These are phyloP conservation scores for Trichonephila inaurata DNA, from an alignment of 1,140 invertebrate species.

Conservation along the genomic window DNA sequence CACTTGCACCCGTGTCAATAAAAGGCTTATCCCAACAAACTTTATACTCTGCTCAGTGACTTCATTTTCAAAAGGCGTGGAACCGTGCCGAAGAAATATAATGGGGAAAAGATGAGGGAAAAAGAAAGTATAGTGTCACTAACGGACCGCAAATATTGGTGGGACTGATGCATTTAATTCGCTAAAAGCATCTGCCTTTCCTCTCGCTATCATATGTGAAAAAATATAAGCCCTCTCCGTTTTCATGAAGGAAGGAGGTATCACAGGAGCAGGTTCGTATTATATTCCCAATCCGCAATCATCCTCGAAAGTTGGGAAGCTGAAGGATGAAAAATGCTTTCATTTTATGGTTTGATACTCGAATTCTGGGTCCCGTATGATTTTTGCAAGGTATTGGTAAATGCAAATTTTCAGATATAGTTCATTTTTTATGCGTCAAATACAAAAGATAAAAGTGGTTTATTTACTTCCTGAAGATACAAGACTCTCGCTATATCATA, in stretches of 20 bases:
- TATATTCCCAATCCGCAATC: neutral
- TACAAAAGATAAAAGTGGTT: no score
- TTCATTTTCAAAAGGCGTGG: neutral
- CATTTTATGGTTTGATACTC: no score
- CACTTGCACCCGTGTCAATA: neutral
- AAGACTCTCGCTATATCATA: no score
- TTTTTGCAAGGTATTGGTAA: no score
- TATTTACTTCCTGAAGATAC: no score
- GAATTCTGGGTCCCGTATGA: no score
- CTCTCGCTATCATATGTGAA: neutral
- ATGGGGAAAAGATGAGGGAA: neutral
- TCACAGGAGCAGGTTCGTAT: neutral
- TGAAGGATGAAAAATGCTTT: neutral
- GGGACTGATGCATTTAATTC: slow-evolving; percentile 65
- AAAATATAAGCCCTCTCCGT: neutral
- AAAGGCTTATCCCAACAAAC: neutral
- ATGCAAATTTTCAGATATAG: no score
- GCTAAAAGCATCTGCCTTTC: slow-evolving; percentile 67
- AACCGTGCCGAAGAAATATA: neutral
- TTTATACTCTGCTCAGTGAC: neutral
- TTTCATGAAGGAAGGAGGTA: neutral
- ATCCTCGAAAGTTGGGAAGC: no score
- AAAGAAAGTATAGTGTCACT: slow-evolving; percentile 48
- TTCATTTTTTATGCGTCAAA: no score
- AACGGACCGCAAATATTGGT: slow-evolving; percentile 65